Percentiles rank a stretch among this genome's conserved stretches.
Conservation (phyloP, 1,140 invertebrate genomes). For the Octopus bimaculoides region DNA sequence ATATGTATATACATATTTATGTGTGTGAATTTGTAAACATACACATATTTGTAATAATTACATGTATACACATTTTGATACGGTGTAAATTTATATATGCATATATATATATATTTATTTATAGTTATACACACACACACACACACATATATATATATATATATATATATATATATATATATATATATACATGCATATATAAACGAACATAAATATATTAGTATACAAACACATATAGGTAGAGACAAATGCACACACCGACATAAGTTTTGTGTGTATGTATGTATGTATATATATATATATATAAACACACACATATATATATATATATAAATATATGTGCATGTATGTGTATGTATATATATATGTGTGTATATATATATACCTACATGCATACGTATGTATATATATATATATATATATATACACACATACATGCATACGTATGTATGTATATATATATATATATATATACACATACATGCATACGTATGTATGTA, state of each 20-base stretch:
- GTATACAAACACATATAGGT: conserved; percentile 13
- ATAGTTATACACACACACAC: too few relatives aligned
- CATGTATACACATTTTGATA: too few relatives aligned
- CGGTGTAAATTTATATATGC: too few relatives aligned
- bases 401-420: too few relatives aligned
- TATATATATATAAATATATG: background rate
- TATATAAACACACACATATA: background rate
- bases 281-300: background rate
- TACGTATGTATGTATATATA: too few relatives aligned
- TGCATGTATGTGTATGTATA: background rate
- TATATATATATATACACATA: too few relatives aligned
- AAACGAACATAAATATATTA: conserved; percentile 6
- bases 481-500: too few relatives aligned
- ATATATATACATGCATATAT: conserved; percentile 7
- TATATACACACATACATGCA: too few relatives aligned
- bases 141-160: conserved; percentile 4
- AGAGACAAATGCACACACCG: background rate
- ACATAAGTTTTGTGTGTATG: background rate
- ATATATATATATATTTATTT: too few relatives aligned
- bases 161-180: conserved; percentile 5
- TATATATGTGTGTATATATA: background rate
- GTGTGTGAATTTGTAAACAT: too few relatives aligned
- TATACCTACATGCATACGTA: background rate
- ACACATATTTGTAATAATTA: too few relatives aligned
- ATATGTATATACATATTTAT: too few relatives aligned